Evolutionary conservation across 2,113 vertebrate species (phyloP).

Genomic region (Arenaria interpres): DNA sequence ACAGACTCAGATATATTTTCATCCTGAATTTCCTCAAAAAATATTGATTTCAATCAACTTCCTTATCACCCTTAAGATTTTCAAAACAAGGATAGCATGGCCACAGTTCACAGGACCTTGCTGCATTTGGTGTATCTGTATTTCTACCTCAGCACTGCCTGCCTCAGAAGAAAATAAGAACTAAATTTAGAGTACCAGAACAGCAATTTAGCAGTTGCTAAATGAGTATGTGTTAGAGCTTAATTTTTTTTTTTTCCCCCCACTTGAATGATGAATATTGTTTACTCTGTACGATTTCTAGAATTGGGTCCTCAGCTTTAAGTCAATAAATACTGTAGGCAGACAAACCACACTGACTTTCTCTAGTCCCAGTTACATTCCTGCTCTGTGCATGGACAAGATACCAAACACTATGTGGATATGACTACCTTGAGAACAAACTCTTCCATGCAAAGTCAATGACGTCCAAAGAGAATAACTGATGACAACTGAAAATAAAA

Average conservation of each 20-base stretch:
- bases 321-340: not conserved
- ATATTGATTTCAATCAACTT: not conserved
- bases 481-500: not conserved
- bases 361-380: not conserved
- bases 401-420: not conserved
- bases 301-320: not conserved
- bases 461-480: not conserved
- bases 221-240: not conserved
- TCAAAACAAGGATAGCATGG: not conserved
- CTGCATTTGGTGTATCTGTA: not conserved
- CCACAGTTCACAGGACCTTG: not conserved
- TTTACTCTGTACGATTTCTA: not conserved
- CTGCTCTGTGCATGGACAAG: accelerated
- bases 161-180: not conserved
- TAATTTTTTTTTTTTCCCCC: not conserved
- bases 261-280: not conserved
- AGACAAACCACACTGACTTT: not conserved
- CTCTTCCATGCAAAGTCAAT: not conserved
- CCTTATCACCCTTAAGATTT: not conserved
- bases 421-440: not conserved
- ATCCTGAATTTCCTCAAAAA: not conserved
- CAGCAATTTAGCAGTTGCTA: not conserved
- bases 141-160: not conserved
- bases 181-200: not conserved
- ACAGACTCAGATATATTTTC: not conserved